Evolutionary conservation across 2,797 vertebrate genomes (phyloP), one percentile per base, ranked within the genome.

Genomic region (Phrynocephalus guinanensis): DNA sequence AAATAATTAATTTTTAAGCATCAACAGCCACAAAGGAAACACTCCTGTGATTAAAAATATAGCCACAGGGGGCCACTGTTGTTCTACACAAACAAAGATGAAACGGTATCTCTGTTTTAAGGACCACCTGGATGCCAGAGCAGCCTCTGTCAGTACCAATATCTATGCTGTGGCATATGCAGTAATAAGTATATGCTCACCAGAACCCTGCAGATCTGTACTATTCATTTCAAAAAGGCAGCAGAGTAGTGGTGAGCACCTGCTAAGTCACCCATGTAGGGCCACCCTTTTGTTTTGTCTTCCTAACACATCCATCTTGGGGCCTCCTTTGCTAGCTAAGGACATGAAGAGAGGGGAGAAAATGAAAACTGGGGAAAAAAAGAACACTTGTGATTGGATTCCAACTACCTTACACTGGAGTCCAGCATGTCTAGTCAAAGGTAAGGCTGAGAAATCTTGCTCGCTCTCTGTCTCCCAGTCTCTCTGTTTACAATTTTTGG

Each of bases 21-120:
- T 38, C 18, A 60, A 80, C 20, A 63, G 18, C 56, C 79, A 66
- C 24, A 5, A 80, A 10, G 44, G 67, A 48, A 30, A 44, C 52
- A 3, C 2, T 70, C 30, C 9, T 91, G 92, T 75, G 78, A 86
- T 88, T 88, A 88, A 82, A 86, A 0, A 50, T 20, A 38, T 79
- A 78, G 83, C 92, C 93, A 83, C 92, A 92, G 83, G 92, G 86
- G 82, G 93, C 82, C 93, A 91, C 90, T 93, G 38, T 91, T 71
- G 90, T 60, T 87, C 92, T 75, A 86, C 75, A 75, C 6, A 91
- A 94, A 85, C 50, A 81, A 81, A 67, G 15, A 73, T 79, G 76
- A 79, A 60, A 78, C 1, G 20, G 6, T 5, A 22, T 20, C 4
- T 86, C 4, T 50, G 16, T 63, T 66, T 44, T 77, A 15, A 68